Conservation (phyloP, 2,113 vertebrate species). For the Prionailurus viverrinus region DNA sequence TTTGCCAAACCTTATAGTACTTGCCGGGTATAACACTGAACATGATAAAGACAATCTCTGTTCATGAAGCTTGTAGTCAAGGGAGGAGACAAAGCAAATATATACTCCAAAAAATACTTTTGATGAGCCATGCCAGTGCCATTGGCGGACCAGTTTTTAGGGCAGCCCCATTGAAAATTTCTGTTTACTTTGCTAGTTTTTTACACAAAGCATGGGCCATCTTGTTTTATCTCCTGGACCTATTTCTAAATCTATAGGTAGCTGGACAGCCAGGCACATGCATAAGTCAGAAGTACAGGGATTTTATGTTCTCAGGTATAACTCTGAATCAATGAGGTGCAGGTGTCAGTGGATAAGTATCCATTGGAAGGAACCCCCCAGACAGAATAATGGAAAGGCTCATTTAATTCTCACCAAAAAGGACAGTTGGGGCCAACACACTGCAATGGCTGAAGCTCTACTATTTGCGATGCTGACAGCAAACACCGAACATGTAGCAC, state of each 20-base stretch:
- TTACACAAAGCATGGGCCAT: background rate
- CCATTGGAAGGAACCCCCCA: background rate
- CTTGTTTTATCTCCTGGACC: background rate
- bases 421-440: background rate
- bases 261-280: accelerated
- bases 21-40: background rate
- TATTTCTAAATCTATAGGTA: background rate
- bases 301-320: background rate
- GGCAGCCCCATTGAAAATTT: background rate
- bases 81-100: background rate
- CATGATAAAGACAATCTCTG: background rate
- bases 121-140: accelerated
- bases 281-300: background rate
- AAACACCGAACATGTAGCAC: accelerated
- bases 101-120: background rate
- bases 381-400: background rate
- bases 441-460: background rate
- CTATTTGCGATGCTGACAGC: background rate
- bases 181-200: background rate
- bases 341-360: background rate
- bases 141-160: background rate
- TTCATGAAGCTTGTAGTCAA: background rate
- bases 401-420: background rate
- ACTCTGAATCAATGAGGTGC: background rate
- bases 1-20: background rate